phyloP scores from a whole-genome alignment of 2,797 vertebrate genomes.

The Labeo calbasu region DNA sequence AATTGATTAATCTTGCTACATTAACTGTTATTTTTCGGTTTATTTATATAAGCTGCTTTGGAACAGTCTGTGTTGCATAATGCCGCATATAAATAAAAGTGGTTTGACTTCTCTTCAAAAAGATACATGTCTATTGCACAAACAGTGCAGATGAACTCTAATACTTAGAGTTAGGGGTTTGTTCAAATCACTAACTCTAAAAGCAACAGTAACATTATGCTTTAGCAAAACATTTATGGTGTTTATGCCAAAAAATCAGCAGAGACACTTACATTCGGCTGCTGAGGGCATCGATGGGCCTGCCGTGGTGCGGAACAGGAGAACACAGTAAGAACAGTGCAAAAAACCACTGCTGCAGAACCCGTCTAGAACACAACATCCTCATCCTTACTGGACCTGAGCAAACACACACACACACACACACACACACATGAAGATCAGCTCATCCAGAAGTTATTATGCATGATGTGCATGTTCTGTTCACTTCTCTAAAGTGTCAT shows the following conservation, averaged over 20 bases:
- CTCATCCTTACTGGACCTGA: slow-evolving; percentile 68
- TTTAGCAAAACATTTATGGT: not conserved
- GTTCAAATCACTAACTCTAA: not conserved
- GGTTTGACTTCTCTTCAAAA: not conserved
- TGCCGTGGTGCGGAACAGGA: slow-evolving; percentile 84
- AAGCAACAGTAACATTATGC: not conserved
- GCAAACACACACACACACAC: slow-evolving; percentile 39
- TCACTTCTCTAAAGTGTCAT: not conserved
- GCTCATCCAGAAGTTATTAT: not conserved
- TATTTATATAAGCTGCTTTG: not conserved
- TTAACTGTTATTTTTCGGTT: not conserved
- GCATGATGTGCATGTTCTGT: slow-evolving; percentile 27
- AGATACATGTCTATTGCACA: not conserved
- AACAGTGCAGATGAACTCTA: not conserved
- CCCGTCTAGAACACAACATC: slow-evolving; percentile 82
- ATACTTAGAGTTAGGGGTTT: not conserved
- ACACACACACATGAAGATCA: slow-evolving; percentile 20
- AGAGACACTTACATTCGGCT: slow-evolving; percentile 86
- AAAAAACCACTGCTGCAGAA: slow-evolving; percentile 88
- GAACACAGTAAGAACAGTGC: slow-evolving; percentile 90
- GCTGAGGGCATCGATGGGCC: slow-evolving; percentile 85
- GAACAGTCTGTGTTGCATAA: not conserved
- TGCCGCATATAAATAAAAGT: not conserved
- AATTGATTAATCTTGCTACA: not conserved
- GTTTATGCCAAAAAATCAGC: not conserved